Evolutionary conservation across 2,888 invertebrate genomes (phyloP), one percentile per base, ranked within the genome.

Genomic region (Drosophila dives): DNA sequence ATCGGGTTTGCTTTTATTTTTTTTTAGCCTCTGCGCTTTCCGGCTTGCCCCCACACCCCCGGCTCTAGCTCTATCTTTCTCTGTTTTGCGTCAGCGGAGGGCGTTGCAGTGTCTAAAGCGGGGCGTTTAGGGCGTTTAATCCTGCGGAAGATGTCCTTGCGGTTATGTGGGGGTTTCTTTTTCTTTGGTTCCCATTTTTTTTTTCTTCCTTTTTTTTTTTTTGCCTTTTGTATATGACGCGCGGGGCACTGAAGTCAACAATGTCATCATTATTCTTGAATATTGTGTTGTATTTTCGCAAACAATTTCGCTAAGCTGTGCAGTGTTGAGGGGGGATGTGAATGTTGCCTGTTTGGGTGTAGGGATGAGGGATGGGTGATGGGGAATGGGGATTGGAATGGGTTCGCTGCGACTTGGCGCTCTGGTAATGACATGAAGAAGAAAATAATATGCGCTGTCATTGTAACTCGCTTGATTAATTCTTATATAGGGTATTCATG

Each of bases 191-290:
- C 45, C 36, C n/a, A n/a, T n/a, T 17, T n/a, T 11, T 33, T 15
- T 29, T 29, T 36, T 26, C 7, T 33, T 8, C 10, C 8, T 11
- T 34, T 15, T 34, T 29, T 55, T 63, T 49, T 77, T 20, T n/a
- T 45, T 20, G 20, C 45, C 29, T 55, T 69, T 75, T 83, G 78
- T 85, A 67, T 86, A 82, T 82, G 82, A 75, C 58, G 72, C 75
- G 75, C 77, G 75, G 79, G 75, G 75, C 66, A 83, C 77, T 77
- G 86, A 83, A 81, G 81, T 89, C 78, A 90, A 91, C 90, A 89
- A 90, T 91, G 91, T 90, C 90, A 91, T 90, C 90, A 90, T 90
- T 90, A 90, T 91, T 91, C 90, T 83, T 90, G 86, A 89, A 90
- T 91, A 91, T 91, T 90, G 87, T 87, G 85, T 90, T 91, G 78